These are phyloP conservation scores for Sciurus vulgaris DNA, from an alignment of 2,797 vertebrate genomes.

Conservation along the genomic window DNA sequence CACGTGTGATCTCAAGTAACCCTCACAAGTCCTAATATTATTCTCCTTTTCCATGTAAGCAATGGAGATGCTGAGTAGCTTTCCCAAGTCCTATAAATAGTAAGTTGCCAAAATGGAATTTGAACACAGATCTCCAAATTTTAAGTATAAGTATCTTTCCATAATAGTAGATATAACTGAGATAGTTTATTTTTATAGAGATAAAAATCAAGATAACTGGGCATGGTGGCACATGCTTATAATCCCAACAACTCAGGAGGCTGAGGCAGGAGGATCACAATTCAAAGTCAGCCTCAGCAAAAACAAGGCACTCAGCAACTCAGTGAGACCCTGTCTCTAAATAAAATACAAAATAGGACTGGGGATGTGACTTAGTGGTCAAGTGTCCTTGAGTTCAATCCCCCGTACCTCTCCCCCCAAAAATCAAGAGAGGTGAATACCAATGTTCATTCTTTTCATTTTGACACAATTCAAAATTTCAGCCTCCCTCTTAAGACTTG, in stretches of 20 bases:
- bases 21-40: background rate
- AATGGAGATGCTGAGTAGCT: background rate
- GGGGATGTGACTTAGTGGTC: too few species aligned
- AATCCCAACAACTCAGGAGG: too few species aligned
- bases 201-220: background rate
- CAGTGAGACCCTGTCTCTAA: too few species aligned
- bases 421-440: background rate
- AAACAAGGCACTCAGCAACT: too few species aligned
- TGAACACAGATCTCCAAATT: background rate
- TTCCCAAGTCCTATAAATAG: background rate
- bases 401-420: too few species aligned
- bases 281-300: too few species aligned
- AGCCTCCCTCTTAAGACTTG: background rate
- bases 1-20: rapidly evolving
- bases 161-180: background rate
- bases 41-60: background rate
- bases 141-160: background rate
- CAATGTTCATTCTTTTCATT: background rate
- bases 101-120: background rate
- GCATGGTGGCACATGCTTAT: too few species aligned
- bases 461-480: background rate
- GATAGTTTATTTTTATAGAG: background rate
- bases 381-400: too few species aligned
- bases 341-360: too few species aligned
- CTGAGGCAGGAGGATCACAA: too few species aligned